Base-by-base conservation (phyloP, 2,888 invertebrate species). In the Bombylius discolor region DNA sequence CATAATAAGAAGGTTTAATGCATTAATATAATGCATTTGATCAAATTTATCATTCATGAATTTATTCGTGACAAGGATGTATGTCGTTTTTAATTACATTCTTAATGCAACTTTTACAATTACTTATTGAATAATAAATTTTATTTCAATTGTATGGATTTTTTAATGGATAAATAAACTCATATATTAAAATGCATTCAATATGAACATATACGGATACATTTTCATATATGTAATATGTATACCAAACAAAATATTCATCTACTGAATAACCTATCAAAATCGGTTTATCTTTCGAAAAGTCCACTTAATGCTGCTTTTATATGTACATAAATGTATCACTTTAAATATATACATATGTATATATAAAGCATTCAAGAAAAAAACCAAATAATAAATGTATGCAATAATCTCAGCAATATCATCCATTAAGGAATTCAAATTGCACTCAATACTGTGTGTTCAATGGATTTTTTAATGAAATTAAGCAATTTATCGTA, bases 401-500 rank as follows among this genome's bases (percentile, higher is more conserved):
- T 23, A 11, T 11, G 8, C 39, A 42, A 42, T 42, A 42, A 42
- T 42, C 39, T 42, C 12, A 11, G 12, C 39, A 42, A 42, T 42
- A 42, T 42, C 4, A 42, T 42, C 39, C 39, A 42, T 42, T 42
- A 42, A 42, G 11, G 39, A 42, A 42, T 42, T 42, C 11, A 42
- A 42, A 42, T 42, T 42, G 39, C 39, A 42, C 11, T 42, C 39
- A 11, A 42, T 42, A 42, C 12, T 42, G 36, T 51, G 52, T 45
- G 34, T 55, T 55, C 50, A 55, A 55, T 55, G 55, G 50, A 55
- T 58, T 61, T 62, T 59, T 64, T 63, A 65, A 64, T 69, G 67
- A 65, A 71, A 71, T 71, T 71, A 71, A 71, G 71, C 69, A 69
- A 70, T 71, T 71, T 65, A 67, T 65, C 66, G 69, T 66, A 69